Percentiles rank a stretch among this genome's conserved stretches.
Conservation (phyloP, 2,888 invertebrate species). For the Rhodophaea formosa region DNA sequence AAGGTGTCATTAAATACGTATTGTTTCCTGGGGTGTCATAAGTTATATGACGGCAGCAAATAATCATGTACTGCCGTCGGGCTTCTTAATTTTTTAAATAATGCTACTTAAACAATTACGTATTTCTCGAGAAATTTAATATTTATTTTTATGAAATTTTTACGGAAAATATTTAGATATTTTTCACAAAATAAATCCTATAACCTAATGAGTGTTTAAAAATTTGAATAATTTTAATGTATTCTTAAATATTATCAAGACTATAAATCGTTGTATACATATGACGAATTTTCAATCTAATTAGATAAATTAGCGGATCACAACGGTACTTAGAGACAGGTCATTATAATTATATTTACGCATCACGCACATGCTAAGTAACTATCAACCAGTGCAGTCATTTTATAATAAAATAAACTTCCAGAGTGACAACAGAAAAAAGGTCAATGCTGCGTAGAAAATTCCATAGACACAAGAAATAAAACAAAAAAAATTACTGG, state of each 20-base stretch:
- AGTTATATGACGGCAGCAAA: too few species aligned
- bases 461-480: not conserved
- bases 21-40: too few species aligned
- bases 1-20: too few species aligned
- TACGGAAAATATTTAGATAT: too few species aligned
- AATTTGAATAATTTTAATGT: not conserved
- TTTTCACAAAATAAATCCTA: too few species aligned
- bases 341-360: conserved; percentile 33
- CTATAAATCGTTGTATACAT: conserved; percentile 18
- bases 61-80: too few species aligned
- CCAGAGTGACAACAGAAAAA: not conserved
- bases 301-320: conserved; percentile 27
- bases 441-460: not conserved
- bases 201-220: too few species aligned
- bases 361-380: conserved; percentile 35
- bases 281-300: conserved; percentile 28
- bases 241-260: conserved; percentile 15
- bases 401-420: not conserved
- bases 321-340: conserved; percentile 21
- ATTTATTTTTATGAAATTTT: too few species aligned
- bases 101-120: too few species aligned
- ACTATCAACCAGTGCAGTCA: conserved; percentile 12
- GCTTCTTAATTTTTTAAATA: too few species aligned
- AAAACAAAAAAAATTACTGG: conserved; percentile 6
- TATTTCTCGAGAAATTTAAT: too few species aligned